A percentile compares a stretch with the other conserved stretches of the same genome.
phyloP scores from a whole-genome alignment of 2,113 vertebrate genomes.

The Hyperopisus bebe region DNA sequence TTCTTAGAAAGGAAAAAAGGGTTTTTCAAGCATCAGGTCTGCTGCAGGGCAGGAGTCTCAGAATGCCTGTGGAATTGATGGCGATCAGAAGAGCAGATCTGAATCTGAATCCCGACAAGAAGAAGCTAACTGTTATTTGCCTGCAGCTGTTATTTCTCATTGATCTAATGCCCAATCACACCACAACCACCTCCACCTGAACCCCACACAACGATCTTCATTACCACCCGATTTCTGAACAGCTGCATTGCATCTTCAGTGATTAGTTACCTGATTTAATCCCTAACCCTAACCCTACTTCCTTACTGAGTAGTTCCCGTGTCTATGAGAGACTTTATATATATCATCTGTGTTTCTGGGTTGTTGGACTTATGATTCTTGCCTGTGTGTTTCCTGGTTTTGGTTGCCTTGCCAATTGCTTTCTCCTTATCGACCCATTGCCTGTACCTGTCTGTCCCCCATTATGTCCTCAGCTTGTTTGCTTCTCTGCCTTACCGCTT shows the following conservation, averaged over 20 bases:
- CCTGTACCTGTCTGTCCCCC: neutral
- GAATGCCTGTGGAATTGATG: neutral
- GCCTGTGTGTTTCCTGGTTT: neutral
- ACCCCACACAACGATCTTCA: neutral
- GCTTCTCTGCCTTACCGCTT: neutral
- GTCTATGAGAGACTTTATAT: neutral
- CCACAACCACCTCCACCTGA: neutral
- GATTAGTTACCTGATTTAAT: neutral
- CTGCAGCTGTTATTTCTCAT: neutral
- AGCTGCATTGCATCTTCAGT: neutral
- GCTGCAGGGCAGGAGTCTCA: neutral
- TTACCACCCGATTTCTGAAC: neutral
- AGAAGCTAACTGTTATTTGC: neutral
- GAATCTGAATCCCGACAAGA: neutral
- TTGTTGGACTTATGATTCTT: neutral
- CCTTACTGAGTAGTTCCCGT: neutral
- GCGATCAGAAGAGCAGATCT: neutral
- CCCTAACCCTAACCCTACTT: neutral
- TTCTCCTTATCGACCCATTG: neutral
- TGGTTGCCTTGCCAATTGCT: neutral
- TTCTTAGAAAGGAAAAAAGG: neutral
- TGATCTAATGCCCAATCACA: neutral
- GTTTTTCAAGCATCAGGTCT: neutral
- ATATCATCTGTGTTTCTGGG: neutral
- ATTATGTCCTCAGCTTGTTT: neutral